Evolutionary conservation across 2,113 vertebrate genomes (phyloP).

Genomic region (Periophthalmodon schlosseri): DNA sequence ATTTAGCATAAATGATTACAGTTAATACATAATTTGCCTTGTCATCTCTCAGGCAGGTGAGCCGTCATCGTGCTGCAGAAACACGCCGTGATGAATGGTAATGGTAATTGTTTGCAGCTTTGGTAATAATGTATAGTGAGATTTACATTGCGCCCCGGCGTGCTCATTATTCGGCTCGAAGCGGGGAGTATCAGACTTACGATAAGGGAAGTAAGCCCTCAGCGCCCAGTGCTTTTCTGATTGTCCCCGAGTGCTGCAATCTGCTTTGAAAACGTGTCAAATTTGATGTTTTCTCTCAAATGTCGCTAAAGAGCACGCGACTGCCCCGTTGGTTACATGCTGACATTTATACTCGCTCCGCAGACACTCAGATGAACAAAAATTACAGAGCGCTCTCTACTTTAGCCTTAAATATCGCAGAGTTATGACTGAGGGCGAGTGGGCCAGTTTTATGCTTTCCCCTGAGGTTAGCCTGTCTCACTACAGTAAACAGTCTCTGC

Average conservation of each 20-base stretch:
- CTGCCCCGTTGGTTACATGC: neutral
- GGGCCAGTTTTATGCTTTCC: neutral
- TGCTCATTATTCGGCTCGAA: conserved; percentile 30
- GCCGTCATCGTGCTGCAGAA: neutral
- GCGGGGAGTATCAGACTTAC: conserved; percentile 11
- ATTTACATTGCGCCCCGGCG: conserved; percentile 17
- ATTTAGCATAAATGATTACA: conserved; percentile 2
- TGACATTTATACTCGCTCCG: neutral
- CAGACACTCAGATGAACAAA: neutral
- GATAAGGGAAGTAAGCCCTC: conserved; percentile 32
- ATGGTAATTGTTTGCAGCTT: conserved; percentile 18
- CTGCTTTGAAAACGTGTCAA: conserved; percentile 29
- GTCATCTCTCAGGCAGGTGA: conserved; percentile 7
- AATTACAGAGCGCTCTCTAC: neutral
- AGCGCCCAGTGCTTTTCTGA: conserved; percentile 7
- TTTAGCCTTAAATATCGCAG: conserved; percentile 2
- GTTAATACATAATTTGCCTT: neutral
- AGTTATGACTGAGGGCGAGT: neutral
- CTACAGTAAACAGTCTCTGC: neutral
- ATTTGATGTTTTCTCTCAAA: conserved; percentile 26
- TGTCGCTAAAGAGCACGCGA: conserved; percentile 22
- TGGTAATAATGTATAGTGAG: conserved; percentile 13
- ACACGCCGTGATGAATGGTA: neutral
- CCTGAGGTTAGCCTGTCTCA: neutral
- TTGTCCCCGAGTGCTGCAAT: conserved; percentile 17